Base-by-base conservation (phyloP, 2,113 vertebrate genomes). In the Ammospiza caudacuta region DNA sequence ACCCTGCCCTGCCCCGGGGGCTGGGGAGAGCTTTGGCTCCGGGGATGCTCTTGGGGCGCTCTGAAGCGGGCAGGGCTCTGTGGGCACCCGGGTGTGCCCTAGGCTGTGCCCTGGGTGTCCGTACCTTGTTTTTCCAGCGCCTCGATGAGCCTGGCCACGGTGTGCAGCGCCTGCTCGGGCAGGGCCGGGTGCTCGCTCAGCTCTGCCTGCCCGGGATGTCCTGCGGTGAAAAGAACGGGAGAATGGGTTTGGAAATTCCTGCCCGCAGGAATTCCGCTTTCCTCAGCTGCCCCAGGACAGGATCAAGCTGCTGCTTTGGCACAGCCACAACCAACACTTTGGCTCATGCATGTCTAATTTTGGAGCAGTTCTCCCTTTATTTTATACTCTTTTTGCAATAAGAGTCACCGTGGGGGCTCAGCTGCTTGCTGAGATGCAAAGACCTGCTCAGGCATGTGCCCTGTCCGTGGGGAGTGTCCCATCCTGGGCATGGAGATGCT, bases 111-210 rank as follows among this genome's bases (percentile, higher is more conserved):
- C 0, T 0, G 1, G 1, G 3, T 37, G 17, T 52, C 31, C 51
- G 0, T 93, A 98, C 98, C 98, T 68, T 96, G 95, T 89, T 97
- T 98, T 95, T 98, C 98, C 64, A 98, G 81, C 0, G 98, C 98
- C 68, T 98, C 98, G 6, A 96, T 96, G 93, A 98, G 97, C 87
- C 97, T 98, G 94, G 94, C 89, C 59, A 98, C 96, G 5, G 98
- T 97, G 6, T 84, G 83, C 33, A 98, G 96, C 0, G 97, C 96
- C 89, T 97, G 97, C 89, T 98, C 98, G 1, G 97, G 96, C 6
- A 98, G 90, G 6, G 80, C 39, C 33, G 96, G 94, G n/a, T 88
- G 94, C 77, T 98, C 97, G 0, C 80, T 1, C 28, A 87, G 81
- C 58, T 98, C 98, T 52, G 86, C 75, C 89, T 97, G 96, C 75